These are phyloP conservation scores for Drosophila ogumai DNA, from an alignment of 1,140 invertebrate genomes.

Conservation along the genomic window DNA sequence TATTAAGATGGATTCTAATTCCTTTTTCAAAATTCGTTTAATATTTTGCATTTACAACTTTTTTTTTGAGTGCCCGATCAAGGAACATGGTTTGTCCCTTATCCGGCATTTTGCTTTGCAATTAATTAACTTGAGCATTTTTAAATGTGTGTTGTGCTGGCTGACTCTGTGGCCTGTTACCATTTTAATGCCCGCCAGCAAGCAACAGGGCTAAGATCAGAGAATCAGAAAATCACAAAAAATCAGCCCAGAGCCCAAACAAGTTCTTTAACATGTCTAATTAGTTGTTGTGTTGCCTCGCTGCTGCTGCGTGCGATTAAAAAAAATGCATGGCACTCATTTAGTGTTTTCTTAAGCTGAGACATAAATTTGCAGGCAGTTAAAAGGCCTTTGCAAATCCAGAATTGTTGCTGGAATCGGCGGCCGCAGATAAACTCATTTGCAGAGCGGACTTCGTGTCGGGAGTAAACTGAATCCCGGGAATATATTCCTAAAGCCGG, in stretches of 20 bases:
- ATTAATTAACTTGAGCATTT: conserved; percentile 82
- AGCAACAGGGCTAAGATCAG: conserved; percentile 28
- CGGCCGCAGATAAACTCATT: conserved; percentile 46
- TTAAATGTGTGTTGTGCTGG: conserved; percentile 78
- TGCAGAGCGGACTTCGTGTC: conserved; percentile 13
- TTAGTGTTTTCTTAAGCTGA: conserved; percentile 81
- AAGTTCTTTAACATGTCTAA: conserved; percentile 84
- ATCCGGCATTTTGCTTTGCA: conserved; percentile 71
- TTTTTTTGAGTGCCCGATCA: conserved; percentile 12
- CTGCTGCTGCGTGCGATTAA: conserved; percentile 73
- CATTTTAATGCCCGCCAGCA: conserved; percentile 70
- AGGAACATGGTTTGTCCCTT: conserved; percentile 22
- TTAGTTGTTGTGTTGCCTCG: conserved; percentile 72
- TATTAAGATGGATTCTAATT: neutral
- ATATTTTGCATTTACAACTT: neutral
- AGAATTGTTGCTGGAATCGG: conserved; percentile 26
- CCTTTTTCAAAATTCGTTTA: neutral
- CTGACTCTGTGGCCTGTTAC: conserved; percentile 70
- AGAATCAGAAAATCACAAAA: conserved; percentile 29
- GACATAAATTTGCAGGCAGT: conserved; percentile 81
- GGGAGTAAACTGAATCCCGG: conserved; percentile 2
- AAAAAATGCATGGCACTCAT: conserved; percentile 82
- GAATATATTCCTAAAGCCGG: conserved; percentile 1
- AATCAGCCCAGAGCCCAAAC: conserved; percentile 55
- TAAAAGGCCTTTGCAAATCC: conserved; percentile 56